Evolutionary conservation across 2,113 vertebrate genomes (phyloP).

Genomic region (Phocoena sinus): DNA sequence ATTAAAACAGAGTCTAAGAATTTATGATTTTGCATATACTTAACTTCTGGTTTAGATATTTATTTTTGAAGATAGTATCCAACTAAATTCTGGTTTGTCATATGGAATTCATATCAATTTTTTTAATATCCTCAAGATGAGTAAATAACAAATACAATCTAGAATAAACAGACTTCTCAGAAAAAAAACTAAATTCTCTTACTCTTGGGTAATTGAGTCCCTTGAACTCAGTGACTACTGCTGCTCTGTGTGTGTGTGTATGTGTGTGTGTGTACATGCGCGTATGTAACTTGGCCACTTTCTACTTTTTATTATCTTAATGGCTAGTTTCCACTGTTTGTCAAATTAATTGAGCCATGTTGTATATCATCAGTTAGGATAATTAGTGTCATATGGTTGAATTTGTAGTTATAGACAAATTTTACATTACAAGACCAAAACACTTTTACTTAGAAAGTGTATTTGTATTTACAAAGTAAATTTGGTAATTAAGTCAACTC

Average conservation of each 20-base stretch:
- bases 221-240: neutral
- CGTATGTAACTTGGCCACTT: neutral
- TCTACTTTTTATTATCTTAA: neutral
- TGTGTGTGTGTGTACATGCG: neutral
- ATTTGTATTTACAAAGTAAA: neutral
- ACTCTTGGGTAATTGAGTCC: neutral
- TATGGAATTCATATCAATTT: neutral
- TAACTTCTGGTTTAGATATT: slow-evolving; percentile 5
- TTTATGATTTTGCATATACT: neutral
- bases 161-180: neutral
- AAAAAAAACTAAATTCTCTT: neutral
- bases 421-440: neutral
- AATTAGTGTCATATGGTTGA: neutral
- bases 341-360: neutral
- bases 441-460: neutral
- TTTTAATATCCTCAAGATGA: neutral
- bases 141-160: neutral
- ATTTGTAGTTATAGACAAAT: neutral
- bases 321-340: neutral
- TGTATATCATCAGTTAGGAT: neutral
- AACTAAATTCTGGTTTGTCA: neutral
- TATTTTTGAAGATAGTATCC: neutral
- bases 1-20: neutral
- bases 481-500: neutral
- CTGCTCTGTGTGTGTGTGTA: neutral